A percentile compares a stretch with the other conserved stretches of the same genome.
phyloP scores from a whole-genome alignment of 2,888 invertebrate genomes.

The Agrotis exclamationis region DNA sequence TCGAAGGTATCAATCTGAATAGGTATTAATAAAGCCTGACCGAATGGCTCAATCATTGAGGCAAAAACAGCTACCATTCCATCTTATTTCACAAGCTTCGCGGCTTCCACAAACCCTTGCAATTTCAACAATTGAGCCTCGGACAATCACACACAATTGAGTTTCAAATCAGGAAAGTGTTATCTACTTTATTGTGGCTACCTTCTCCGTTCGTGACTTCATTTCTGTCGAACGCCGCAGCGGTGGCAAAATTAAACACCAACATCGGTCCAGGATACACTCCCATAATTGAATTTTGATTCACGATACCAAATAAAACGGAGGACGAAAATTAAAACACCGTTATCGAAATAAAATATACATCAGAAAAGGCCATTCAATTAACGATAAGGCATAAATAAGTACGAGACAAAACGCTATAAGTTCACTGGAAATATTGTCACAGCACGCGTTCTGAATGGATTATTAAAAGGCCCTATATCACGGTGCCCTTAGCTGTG shows the following conservation, averaged over 20 bases:
- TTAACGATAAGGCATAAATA: constrained; percentile 76
- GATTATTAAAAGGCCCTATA: constrained; percentile 82
- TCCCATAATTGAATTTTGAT: constrained; percentile 59
- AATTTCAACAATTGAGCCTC: constrained; percentile 68
- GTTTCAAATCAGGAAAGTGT: constrained; percentile 73
- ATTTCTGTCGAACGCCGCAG: constrained; percentile 53
- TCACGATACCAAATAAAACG: constrained; percentile 52
- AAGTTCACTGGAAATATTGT: constrained; percentile 77
- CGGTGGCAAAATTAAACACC: constrained; percentile 63
- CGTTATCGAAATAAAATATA: constrained; percentile 57
- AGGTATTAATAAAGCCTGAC: constrained; percentile 24
- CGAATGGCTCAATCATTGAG: constrained; percentile 54
- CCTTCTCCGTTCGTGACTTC: constrained; percentile 67
- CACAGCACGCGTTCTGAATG: constrained; percentile 78
- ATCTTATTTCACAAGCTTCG: constrained; percentile 58
- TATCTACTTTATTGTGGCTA: constrained; percentile 71
- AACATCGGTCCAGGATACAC: constrained; percentile 33
- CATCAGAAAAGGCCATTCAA: constrained; percentile 71
- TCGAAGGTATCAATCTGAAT: constrained; percentile 18
- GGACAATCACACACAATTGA: constrained; percentile 75
- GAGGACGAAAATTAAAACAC: constrained; percentile 52
- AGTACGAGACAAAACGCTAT: constrained; percentile 68
- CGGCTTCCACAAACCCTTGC: constrained; percentile 58
- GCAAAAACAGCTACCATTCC: constrained; percentile 55
- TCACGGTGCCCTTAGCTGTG: constrained; percentile 75